These are phyloP conservation scores for Panthera tigris DNA, from an alignment of 2,113 vertebrate genomes.

Conservation along the genomic window DNA sequence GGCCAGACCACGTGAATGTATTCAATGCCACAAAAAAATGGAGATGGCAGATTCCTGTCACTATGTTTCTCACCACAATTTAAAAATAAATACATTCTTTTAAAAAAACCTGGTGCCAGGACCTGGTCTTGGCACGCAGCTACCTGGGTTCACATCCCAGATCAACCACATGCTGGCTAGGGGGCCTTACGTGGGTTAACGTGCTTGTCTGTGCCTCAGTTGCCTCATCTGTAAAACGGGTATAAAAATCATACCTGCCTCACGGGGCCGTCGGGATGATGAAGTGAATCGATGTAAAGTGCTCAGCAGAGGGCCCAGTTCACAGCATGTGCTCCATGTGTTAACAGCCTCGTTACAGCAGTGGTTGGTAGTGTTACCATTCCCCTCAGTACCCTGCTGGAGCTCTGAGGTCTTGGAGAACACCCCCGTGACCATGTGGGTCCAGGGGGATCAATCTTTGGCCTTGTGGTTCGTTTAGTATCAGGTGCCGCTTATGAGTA, in stretches of 20 bases:
- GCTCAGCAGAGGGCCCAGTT: not conserved
- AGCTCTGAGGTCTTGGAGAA: not conserved
- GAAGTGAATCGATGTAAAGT: not conserved
- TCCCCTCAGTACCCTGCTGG: not conserved
- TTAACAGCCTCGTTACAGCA: rapidly evolving
- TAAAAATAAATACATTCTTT: not conserved
- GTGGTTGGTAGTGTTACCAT: rapidly evolving
- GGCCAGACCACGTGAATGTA: too few relatives aligned
- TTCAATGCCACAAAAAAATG: not conserved
- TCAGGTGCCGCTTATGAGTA: not conserved
- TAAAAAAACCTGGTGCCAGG: not conserved
- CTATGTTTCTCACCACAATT: not conserved
- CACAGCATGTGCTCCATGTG: rapidly evolving
- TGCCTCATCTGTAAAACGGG: not conserved
- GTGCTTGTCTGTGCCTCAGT: not conserved
- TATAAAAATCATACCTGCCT: not conserved
- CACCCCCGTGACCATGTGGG: not conserved
- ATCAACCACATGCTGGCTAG: not conserved
- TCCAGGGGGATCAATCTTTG: too few relatives aligned
- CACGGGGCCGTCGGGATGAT: rapidly evolving
- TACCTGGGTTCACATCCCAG: not conserved
- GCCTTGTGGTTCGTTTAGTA: not conserved
- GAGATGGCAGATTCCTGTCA: not conserved
- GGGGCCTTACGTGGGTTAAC: rapidly evolving
- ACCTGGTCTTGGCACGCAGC: not conserved